A percentile compares a stretch with the other conserved stretches of the same genome.
Evolutionary conservation across 2,797 vertebrate genomes (phyloP).

Genomic region (Adelosebastes latens): DNA sequence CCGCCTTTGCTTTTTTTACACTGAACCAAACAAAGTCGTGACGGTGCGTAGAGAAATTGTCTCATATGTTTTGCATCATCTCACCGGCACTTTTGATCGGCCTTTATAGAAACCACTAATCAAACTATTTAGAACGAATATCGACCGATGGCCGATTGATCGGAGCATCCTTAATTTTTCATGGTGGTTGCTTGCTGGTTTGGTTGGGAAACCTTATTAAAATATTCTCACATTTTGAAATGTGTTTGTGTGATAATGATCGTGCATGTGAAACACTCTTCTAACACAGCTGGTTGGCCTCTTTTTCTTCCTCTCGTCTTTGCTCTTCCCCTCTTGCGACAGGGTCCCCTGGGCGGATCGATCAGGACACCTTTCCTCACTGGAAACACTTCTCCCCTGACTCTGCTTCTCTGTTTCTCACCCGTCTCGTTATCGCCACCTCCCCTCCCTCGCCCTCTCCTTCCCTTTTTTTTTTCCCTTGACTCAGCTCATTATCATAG

Average conservation of each 20-base stretch:
- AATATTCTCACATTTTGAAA: neutral
- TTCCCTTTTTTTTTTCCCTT: neutral
- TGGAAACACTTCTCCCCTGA: neutral
- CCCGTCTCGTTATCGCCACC: constrained; percentile 25
- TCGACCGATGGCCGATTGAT: too few relatives aligned
- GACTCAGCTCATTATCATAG: constrained; percentile 27
- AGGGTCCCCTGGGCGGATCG: constrained; percentile 6
- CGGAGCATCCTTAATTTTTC: too few relatives aligned
- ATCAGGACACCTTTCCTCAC: neutral
- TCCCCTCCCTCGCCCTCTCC: neutral
- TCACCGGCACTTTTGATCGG: too few relatives aligned
- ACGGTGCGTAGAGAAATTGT: too few relatives aligned
- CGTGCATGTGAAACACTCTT: constrained; percentile 32
- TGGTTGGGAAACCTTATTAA: neutral
- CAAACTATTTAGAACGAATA: too few relatives aligned
- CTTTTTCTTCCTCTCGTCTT: neutral
- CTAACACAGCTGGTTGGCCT: neutral
- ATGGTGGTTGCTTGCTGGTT: neutral
- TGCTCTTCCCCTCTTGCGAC: neutral
- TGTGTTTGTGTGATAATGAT: neutral
- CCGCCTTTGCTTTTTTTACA: neutral
- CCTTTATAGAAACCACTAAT: too few relatives aligned
- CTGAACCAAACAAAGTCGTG: neutral
- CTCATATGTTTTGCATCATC: too few relatives aligned
- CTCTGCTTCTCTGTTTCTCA: neutral